Conservation (phyloP, 1,140 invertebrate genomes). For the Aricia agestis region DNA sequence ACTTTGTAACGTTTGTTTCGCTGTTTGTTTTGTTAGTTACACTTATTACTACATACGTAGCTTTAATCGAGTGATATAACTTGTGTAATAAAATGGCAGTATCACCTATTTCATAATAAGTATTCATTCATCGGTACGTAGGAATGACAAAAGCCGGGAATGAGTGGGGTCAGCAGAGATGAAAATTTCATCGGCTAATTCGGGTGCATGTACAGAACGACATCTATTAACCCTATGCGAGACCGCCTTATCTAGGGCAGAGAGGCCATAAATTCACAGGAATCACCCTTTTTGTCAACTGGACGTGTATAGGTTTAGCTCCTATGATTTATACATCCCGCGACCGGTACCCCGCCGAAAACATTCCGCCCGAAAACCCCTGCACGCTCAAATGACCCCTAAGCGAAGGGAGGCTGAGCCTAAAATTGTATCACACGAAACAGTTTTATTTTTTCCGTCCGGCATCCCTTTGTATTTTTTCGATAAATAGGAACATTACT, state of each 20-base stretch:
- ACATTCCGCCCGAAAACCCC: slow-evolving; percentile 15
- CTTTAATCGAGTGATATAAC: too few relatives aligned
- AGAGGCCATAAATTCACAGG: slow-evolving; percentile 49
- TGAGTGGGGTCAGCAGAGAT: neutral
- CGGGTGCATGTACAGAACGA: slow-evolving; percentile 5
- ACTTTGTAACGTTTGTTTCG: neutral
- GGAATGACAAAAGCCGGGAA: neutral
- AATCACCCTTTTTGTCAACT: slow-evolving; percentile 69
- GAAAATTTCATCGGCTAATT: slow-evolving; percentile 9
- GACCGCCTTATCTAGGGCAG: slow-evolving; percentile 27
- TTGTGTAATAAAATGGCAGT: too few relatives aligned
- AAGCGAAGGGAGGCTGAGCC: neutral
- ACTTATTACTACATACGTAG: too few relatives aligned
- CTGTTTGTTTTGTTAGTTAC: too few relatives aligned
- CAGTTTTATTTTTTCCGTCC: neutral
- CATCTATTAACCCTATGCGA: slow-evolving; percentile 14
- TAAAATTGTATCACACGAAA: neutral
- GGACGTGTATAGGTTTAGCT: slow-evolving; percentile 56
- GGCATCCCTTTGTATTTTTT: slow-evolving; percentile 24
- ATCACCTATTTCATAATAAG: too few relatives aligned
- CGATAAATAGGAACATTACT: slow-evolving; percentile 23
- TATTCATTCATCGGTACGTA: neutral
- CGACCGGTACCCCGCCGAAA: slow-evolving; percentile 11
- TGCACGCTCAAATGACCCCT: slow-evolving; percentile 6
- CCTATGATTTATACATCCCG: slow-evolving; percentile 56